phyloP scores from a whole-genome alignment of 2,113 vertebrate genomes.

The Zapus hudsonius region DNA sequence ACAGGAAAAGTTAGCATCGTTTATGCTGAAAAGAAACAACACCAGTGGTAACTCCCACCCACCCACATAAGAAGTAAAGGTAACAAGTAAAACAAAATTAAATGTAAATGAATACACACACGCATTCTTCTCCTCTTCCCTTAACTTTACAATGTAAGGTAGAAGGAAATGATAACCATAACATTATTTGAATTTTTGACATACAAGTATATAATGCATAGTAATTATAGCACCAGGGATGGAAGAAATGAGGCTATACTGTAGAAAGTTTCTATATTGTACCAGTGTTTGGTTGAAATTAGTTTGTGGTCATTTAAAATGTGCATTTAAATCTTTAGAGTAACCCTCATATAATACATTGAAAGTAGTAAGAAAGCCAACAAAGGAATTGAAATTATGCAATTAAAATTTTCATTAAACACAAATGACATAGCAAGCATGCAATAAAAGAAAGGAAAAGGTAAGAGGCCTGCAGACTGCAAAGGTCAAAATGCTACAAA shows the following conservation, averaged over 20 bases:
- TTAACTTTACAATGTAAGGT: background rate
- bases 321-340: background rate
- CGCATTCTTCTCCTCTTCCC: background rate
- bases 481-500: background rate
- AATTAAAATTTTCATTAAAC: background rate
- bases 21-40: background rate
- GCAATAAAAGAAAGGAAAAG: background rate
- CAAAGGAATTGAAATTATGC: background rate
- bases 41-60: conserved; percentile 6
- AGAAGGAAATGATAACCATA: background rate
- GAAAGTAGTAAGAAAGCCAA: background rate
- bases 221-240: background rate
- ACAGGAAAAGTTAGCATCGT: background rate
- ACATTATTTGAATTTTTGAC: background rate
- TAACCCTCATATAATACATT: background rate
- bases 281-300: background rate
- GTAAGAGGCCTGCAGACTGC: background rate
- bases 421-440: background rate
- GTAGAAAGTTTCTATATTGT: background rate
- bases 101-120: background rate
- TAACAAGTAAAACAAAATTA: background rate
- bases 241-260: background rate
- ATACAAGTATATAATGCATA: background rate
- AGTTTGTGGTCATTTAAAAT: background rate
- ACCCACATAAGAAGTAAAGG: background rate